phyloP scores from a whole-genome alignment of 2,888 invertebrate species.

The Morpho achilles region DNA sequence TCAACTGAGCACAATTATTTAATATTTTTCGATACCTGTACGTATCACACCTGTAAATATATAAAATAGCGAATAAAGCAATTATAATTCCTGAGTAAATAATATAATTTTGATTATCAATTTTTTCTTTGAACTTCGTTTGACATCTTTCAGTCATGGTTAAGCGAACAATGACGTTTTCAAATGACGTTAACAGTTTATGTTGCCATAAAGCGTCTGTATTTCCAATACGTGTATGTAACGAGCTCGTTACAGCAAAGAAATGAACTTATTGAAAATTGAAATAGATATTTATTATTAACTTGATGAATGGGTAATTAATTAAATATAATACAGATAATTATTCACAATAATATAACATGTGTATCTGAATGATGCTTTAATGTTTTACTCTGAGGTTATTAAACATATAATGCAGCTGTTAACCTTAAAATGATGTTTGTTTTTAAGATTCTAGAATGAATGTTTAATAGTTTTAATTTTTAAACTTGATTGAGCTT shows the following conservation, averaged over 20 bases:
- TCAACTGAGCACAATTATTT: neutral
- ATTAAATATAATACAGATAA: too few relatives aligned
- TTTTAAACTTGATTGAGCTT: too few relatives aligned
- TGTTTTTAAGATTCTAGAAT: too few relatives aligned
- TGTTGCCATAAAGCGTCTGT: conserved; percentile 5
- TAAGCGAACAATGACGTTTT: conserved; percentile 55
- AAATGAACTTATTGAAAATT: too few relatives aligned
- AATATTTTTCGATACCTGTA: conserved; percentile 1
- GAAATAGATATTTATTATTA: too few relatives aligned
- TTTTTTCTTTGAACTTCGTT: conserved; percentile 65
- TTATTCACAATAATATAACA: neutral
- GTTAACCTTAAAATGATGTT: conserved; percentile 1
- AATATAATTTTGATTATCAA: conserved; percentile 71
- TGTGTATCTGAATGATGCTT: too few relatives aligned
- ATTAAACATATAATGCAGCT: neutral
- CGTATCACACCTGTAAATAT: conserved; percentile 60
- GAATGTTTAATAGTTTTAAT: too few relatives aligned
- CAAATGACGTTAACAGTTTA: conserved; percentile 26
- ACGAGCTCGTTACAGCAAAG: too few relatives aligned
- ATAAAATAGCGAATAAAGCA: conserved; percentile 57
- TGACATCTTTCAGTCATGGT: conserved; percentile 78
- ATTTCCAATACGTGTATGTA: too few relatives aligned
- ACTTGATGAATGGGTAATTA: too few relatives aligned
- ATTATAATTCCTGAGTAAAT: conserved; percentile 61
- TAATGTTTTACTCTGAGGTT: neutral